phyloP scores from a whole-genome alignment of 1,140 invertebrate genomes.

The Piezodorus guildinii region DNA sequence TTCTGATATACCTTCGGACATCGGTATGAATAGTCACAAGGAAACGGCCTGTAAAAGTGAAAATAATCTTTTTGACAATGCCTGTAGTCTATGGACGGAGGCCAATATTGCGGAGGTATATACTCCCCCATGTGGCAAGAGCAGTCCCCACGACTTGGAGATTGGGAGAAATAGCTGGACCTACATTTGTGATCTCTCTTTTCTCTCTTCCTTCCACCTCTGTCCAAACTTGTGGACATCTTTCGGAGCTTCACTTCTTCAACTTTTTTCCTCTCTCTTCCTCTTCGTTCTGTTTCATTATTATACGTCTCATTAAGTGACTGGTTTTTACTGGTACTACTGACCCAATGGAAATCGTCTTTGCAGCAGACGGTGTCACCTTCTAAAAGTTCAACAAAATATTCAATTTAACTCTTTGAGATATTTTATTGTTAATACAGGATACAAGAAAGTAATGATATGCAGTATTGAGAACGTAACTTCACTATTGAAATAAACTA shows the following conservation, averaged over 20 bases:
- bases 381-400: conserved; percentile 23
- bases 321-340: conserved; percentile 14
- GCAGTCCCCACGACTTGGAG: background rate
- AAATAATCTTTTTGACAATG: conserved; percentile 13
- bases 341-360: conserved; percentile 28
- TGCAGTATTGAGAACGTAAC: too few relatives aligned
- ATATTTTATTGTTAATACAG: too few relatives aligned
- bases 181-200: background rate
- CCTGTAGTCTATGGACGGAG: conserved; percentile 5
- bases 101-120: conserved; percentile 3
- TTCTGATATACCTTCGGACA: conserved; percentile 1
- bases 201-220: conserved; percentile 5
- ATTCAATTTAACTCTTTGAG: too few relatives aligned
- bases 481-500: too few relatives aligned
- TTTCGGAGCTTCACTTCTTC: conserved; percentile 10
- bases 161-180: background rate
- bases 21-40: conserved; percentile 14
- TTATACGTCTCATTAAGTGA: background rate
- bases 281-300: conserved; percentile 1
- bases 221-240: conserved; percentile 16
- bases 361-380: conserved; percentile 25
- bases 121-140: background rate
- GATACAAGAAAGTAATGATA: too few relatives aligned
- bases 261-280: conserved; percentile 6
- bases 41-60: conserved; percentile 11